A percentile compares a stretch with the other conserved stretches of the same genome.
Conservation (phyloP, 2,797 vertebrate genomes). For the Chiroxiphia lanceolata region DNA sequence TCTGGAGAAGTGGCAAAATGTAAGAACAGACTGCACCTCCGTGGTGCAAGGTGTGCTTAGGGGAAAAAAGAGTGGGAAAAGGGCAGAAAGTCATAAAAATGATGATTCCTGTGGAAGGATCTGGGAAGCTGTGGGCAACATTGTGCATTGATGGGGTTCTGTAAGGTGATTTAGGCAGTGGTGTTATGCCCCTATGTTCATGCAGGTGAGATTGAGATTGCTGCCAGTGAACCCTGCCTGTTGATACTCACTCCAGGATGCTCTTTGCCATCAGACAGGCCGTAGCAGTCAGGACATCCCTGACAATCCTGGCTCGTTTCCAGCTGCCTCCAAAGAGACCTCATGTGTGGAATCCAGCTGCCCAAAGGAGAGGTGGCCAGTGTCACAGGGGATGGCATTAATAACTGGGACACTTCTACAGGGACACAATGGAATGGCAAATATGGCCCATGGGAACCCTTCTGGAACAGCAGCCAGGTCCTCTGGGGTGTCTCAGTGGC, state of each 20-base stretch:
- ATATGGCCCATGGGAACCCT: neutral
- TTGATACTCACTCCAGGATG: neutral
- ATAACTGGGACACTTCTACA: fast-evolving
- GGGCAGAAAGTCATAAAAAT: neutral
- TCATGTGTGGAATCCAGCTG: neutral
- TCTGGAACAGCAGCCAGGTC: neutral
- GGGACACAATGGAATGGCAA: neutral
- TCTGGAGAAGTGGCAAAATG: neutral
- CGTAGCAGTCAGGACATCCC: neutral
- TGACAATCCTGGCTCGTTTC: neutral
- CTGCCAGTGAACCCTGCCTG: neutral
- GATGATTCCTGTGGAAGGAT: neutral
- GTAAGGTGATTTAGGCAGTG: neutral
- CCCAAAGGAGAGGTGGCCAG: neutral
- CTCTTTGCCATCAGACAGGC: neutral
- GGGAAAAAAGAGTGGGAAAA: neutral
- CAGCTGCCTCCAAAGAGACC: neutral
- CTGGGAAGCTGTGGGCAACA: neutral
- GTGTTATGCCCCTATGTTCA: fast-evolving
- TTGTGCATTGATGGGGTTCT: neutral
- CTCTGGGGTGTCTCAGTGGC: neutral
- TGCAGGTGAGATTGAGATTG: neutral
- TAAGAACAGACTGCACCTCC: neutral
- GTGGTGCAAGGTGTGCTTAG: neutral
- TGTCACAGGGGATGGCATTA: neutral